Base-by-base conservation (phyloP, 2,797 vertebrate species). In the Tenualosa thibaudeaui region DNA sequence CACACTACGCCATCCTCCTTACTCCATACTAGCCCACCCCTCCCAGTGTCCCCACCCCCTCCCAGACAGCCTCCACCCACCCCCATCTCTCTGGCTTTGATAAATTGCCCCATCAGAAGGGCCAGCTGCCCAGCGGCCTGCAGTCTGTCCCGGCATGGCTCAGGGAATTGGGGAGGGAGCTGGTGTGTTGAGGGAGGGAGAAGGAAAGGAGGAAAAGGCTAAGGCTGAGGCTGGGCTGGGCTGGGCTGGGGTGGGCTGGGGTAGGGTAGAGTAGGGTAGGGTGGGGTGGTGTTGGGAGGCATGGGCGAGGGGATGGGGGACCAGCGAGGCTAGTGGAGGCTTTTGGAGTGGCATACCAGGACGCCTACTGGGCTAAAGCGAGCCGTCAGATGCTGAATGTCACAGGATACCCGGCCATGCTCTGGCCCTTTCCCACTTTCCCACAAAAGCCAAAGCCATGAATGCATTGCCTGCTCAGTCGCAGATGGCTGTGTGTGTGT, bases 401-500 rank as follows among this genome's bases (percentile, higher is more conserved):
- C 83, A 84, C 83, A 75, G 65, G 83, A 54, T n/a, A 53, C 62
- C 26, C 62, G 10, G 62, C 62, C 10, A 22, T 24, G 4, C 31
- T 4, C 68, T 75, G 68, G 68, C 68, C 31, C 31, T 40, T 75
- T 75, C 68, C 31, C 68, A 75, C 68, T 75, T 75, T 75, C 68
- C 68, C 68, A 75, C 68, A 75, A 75, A 75, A 75, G 68, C 68
- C 68, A 75, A 37, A 75, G 68, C 68, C 88, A 89, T 92, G 92
- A 93, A 93, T 93, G 93, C 92, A 87, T 88, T 85, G 91, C 91
- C 91, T 90, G 92, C 89, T 93, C 90, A 92, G 89, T 93, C 89
- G 89, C 91, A 82, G 82, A 89, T 75, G 68, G 68, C 37, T 26
- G 46, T 78, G 81, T 0, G 51, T n/a, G 81, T 58, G 54, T n/a